Conservation (phyloP, 2,888 invertebrate genomes). For the Orthosia cruda region DNA sequence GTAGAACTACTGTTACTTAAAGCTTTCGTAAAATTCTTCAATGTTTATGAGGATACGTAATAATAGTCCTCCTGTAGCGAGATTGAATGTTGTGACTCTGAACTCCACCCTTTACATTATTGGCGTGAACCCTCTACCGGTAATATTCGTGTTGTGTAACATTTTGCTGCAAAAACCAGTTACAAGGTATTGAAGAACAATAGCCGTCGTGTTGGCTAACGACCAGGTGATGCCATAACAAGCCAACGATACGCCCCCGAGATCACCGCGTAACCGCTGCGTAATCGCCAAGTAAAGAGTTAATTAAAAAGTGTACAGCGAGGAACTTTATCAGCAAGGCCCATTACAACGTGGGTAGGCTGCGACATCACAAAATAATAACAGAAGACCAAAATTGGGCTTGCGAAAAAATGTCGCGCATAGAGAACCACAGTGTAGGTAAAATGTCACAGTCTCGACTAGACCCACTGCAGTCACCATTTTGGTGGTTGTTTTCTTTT, state of each 20-base stretch:
- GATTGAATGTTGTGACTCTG: not conserved
- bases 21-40: conserved; percentile 1
- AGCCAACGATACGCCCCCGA: conserved; percentile 29
- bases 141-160: not conserved
- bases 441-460: not conserved
- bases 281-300: conserved; percentile 42
- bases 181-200: conserved; percentile 28
- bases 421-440: not conserved
- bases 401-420: not conserved
- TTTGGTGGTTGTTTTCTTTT: not conserved
- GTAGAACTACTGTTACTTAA: conserved; percentile 1
- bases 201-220: conserved; percentile 12
- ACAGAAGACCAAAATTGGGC: conserved; percentile 36
- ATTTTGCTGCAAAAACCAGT: not conserved
- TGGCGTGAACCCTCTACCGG: not conserved
- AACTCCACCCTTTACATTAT: too few species aligned
- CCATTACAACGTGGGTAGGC: conserved; percentile 23
- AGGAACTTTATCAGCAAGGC: conserved; percentile 47
- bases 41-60: not conserved
- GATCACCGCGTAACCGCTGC: conserved; percentile 28
- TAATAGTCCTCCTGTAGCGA: not conserved
- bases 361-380: conserved; percentile 2
- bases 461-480: not conserved
- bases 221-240: conserved; percentile 20
- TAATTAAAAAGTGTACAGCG: conserved; percentile 61